These are phyloP conservation scores for Numenius phaeopus DNA, from an alignment of 2,797 vertebrate species.

Conservation along the genomic window DNA sequence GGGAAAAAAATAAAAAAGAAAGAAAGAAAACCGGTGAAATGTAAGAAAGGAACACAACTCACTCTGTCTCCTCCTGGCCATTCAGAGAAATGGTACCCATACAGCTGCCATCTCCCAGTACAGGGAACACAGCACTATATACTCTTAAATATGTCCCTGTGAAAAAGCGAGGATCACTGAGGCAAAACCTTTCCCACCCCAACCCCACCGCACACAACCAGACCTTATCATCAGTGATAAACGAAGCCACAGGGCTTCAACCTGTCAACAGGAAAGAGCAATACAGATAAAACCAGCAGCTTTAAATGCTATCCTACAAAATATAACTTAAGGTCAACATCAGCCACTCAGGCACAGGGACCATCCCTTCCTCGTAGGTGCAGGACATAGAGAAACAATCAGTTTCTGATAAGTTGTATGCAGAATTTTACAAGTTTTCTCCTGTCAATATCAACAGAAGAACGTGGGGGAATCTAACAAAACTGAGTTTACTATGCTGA, in stretches of 20 bases:
- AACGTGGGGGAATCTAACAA: neutral
- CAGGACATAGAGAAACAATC: neutral
- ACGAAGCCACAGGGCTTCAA: neutral
- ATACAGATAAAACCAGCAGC: neutral
- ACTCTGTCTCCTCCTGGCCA: neutral
- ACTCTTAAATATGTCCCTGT: accelerated
- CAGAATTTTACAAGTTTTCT: neutral
- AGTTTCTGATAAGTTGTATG: neutral
- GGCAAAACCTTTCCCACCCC: neutral
- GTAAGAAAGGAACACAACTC: neutral
- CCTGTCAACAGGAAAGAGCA: neutral
- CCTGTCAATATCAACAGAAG: neutral
- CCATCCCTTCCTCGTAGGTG: neutral
- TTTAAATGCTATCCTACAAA: neutral
- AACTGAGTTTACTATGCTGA: neutral
- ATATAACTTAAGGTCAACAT: neutral
- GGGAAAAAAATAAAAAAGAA: too few species aligned
- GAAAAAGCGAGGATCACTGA: neutral
- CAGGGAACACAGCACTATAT: neutral
- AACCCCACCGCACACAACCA: neutral
- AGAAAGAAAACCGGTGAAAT: neutral
- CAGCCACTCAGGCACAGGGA: neutral
- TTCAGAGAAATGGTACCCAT: neutral
- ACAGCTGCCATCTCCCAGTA: neutral
- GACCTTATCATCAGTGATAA: neutral